A percentile compares a stretch with the other conserved stretches of the same genome.
Conservation (phyloP, 2,888 invertebrate genomes). For the Cryptophagus acutangulus region DNA sequence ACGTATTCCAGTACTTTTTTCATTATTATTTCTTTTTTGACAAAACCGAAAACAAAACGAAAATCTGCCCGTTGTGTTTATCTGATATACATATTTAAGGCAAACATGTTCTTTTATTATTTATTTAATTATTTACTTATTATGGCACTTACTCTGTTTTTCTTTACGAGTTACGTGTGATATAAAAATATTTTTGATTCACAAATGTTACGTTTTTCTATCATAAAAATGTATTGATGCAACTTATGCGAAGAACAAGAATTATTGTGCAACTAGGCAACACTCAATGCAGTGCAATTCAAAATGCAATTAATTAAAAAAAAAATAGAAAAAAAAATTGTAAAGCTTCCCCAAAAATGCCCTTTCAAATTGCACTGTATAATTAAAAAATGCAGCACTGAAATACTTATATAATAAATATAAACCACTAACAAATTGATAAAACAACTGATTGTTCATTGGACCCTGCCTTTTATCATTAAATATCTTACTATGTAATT, state of each 20-base stretch:
- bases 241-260: too few species aligned
- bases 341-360: too few species aligned
- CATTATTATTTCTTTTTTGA: background rate
- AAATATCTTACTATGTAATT: too few species aligned
- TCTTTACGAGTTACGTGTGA: constrained; percentile 19
- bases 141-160: constrained; percentile 32
- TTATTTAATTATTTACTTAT: background rate
- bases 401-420: too few species aligned
- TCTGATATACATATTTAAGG: background rate
- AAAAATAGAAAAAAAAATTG: too few species aligned
- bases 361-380: too few species aligned
- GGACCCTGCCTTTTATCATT: constrained; percentile 44
- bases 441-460: constrained; percentile 36
- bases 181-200: constrained; percentile 38
- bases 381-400: too few species aligned
- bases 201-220: background rate
- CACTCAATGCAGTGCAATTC: too few species aligned
- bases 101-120: background rate
- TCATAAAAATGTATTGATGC: background rate
- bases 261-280: too few species aligned
- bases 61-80: background rate
- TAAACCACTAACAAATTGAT: constrained; percentile 6
- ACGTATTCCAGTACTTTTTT: constrained; percentile 45
- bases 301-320: too few species aligned
- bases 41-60: background rate